phyloP scores from a whole-genome alignment of 2,797 vertebrate species.

The Peromyscus melanophrys region DNA sequence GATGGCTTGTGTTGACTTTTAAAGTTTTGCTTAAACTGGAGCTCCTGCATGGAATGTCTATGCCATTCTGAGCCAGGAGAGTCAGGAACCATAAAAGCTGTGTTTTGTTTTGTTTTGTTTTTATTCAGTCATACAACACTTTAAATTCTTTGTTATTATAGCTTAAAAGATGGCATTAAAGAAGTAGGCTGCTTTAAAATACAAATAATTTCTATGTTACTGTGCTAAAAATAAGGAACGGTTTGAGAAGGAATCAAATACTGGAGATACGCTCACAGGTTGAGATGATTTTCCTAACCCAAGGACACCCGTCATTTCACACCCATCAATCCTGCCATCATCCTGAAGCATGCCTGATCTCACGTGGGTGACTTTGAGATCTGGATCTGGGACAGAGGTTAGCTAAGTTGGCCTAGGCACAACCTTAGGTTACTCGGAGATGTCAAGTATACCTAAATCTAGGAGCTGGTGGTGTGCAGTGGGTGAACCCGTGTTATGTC shows the following conservation, averaged over 20 bases:
- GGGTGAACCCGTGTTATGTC: neutral
- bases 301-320: neutral
- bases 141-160: neutral
- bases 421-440: neutral
- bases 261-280: neutral
- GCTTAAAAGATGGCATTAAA: neutral
- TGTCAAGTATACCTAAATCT: neutral
- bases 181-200: neutral
- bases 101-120: neutral
- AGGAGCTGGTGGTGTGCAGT: neutral
- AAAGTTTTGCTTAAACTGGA: conserved; percentile 24
- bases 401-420: neutral
- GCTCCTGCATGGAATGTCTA: neutral
- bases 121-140: neutral
- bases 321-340: neutral
- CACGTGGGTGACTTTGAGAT: neutral
- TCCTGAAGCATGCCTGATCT: neutral
- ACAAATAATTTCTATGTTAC: conserved; percentile 5
- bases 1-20: neutral
- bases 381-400: neutral
- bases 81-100: neutral
- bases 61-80: neutral
- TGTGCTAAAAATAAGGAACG: neutral
- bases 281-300: neutral
- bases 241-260: neutral